These are phyloP conservation scores for Gila robusta DNA, from an alignment of 2,797 vertebrate genomes.

Conservation along the genomic window DNA sequence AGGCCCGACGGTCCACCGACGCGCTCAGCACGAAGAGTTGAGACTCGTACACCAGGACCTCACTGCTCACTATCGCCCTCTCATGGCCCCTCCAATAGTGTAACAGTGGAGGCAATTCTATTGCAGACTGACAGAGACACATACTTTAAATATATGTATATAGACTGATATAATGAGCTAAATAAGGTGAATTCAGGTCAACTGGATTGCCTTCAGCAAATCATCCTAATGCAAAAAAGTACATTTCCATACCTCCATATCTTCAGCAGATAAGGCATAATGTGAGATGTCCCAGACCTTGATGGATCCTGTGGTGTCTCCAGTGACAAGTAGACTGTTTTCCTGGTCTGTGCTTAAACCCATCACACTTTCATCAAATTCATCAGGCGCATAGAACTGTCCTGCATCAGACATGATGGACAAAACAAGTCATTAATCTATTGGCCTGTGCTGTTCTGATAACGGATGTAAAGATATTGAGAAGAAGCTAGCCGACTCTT, in stretches of 20 bases:
- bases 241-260: constrained; percentile 54
- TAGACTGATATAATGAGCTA: background rate
- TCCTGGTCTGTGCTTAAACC: constrained; percentile 70
- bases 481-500: background rate
- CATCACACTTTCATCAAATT: constrained; percentile 62
- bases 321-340: constrained; percentile 75
- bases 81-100: constrained; percentile 69
- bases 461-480: background rate
- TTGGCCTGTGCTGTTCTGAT: background rate
- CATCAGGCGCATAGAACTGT: constrained; percentile 67
- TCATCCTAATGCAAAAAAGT: background rate
- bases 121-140: constrained; percentile 19
- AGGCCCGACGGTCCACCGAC: constrained; percentile 66
- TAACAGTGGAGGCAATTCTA: constrained; percentile 62
- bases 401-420: constrained; percentile 57
- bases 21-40: constrained; percentile 64
- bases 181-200: background rate
- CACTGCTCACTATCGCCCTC: constrained; percentile 57
- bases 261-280: constrained; percentile 61
- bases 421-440: background rate
- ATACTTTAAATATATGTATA: background rate
- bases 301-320: constrained; percentile 72
- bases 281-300: constrained; percentile 76
- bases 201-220: background rate
- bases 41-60: constrained; percentile 64